phyloP scores from a whole-genome alignment of 2,113 vertebrate genomes.

The Theristicus caerulescens region DNA sequence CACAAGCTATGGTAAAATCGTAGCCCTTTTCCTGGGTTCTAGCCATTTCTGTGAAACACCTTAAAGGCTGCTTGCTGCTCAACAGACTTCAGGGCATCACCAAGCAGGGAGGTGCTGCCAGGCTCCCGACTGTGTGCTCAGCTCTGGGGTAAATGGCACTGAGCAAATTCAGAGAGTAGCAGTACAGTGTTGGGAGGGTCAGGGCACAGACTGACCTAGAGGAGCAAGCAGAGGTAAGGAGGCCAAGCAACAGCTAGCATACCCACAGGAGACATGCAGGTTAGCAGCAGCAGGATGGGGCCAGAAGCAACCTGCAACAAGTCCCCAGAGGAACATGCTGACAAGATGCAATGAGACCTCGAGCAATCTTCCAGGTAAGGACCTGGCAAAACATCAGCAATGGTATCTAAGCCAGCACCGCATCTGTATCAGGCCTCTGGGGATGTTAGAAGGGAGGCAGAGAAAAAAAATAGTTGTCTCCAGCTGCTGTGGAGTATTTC shows the following conservation, averaged over 20 bases:
- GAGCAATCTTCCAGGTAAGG: not conserved
- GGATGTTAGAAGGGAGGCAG: not conserved
- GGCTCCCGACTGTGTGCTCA: not conserved
- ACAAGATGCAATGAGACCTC: not conserved
- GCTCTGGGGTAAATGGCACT: not conserved
- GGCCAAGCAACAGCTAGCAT: not conserved
- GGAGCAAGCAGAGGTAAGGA: not conserved
- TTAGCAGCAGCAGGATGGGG: not conserved
- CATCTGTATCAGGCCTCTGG: not conserved
- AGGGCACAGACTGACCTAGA: not conserved
- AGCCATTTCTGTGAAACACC: not conserved
- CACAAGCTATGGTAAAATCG: not conserved
- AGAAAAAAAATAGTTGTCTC: not conserved
- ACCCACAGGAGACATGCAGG: not conserved
- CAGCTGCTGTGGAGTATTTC: not conserved
- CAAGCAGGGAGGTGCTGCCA: fast-evolving
- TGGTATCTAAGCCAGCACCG: not conserved
- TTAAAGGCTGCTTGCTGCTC: not conserved
- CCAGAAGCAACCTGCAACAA: not conserved
- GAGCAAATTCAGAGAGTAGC: not conserved
- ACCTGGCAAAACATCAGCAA: not conserved
- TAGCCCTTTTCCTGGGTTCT: not conserved
- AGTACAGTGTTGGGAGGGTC: not conserved
- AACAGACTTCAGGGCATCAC: not conserved
- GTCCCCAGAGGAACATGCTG: not conserved